Conservation (phyloP, 2,888 invertebrate genomes). For the Mythimna impura region DNA sequence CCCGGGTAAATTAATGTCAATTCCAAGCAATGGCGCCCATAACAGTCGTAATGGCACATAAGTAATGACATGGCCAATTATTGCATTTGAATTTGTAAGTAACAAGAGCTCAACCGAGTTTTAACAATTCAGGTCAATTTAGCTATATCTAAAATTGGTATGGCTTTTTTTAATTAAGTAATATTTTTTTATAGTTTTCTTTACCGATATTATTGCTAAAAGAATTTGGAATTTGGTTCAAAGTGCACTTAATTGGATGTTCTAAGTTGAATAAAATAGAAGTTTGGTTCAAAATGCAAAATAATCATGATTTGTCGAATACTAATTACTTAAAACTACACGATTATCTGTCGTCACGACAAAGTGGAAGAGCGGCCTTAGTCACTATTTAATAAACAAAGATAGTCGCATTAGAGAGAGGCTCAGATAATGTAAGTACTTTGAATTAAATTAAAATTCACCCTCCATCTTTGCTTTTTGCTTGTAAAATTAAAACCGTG, state of each 20-base stretch:
- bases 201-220: background rate
- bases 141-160: background rate
- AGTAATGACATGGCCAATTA: slow-evolving; percentile 21
- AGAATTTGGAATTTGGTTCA: background rate
- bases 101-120: background rate
- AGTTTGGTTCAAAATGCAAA: background rate
- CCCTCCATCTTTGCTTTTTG: background rate
- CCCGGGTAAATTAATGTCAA: background rate
- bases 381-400: too few species aligned
- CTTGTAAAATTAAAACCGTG: background rate
- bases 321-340: too few species aligned
- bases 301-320: background rate
- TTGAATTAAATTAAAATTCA: background rate
- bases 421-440: too few species aligned
- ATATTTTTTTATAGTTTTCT: background rate
- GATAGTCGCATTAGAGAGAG: too few species aligned
- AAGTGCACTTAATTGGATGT: background rate
- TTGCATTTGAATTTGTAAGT: slow-evolving; percentile 23
- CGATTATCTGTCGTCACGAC: too few species aligned
- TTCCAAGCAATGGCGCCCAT: slow-evolving; percentile 19
- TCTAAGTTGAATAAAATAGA: background rate
- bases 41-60: slow-evolving; percentile 16
- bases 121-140: slow-evolving; percentile 6
- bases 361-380: too few species aligned
- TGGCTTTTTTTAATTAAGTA: background rate